Base-by-base conservation (phyloP, 2,888 invertebrate genomes). In the Lasioglossum malachurum region DNA sequence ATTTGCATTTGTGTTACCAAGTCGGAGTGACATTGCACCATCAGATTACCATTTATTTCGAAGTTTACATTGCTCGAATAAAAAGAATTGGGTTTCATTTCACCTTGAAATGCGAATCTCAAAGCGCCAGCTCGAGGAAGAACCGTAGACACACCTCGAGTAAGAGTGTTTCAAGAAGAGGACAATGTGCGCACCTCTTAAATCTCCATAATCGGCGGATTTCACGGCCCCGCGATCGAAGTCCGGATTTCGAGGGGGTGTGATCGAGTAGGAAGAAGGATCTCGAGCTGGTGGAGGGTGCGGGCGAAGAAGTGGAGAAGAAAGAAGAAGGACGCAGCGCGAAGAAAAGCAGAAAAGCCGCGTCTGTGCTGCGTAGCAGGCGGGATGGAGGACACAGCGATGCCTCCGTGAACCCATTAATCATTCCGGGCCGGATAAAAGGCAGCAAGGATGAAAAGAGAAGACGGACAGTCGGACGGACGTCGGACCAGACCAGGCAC, bases 381-480 rank as follows among this genome's bases (percentile, higher is more conserved):
- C n/a, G 81, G 76, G 80, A 57, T 60, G 64, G 75, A 78, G 80
- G 80, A 53, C 53, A 57, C 75, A 71, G 76, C 88, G 89, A 85
- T 87, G 90, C 90, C 91, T 90, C 87, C 86, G 92, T 91, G 94
- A 93, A 94, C 93, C 92, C 94, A 95, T 95, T 95, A 95, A 95
- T 95, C 95, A 95, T 95, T 91, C 90, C 38, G 80, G 88, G 89
- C 88, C 87, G 93, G 93, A 93, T 93, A 94, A 91, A 94, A 95
- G 94, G 93, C 93, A 92, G 90, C 84, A 92, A 85, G 90, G 92
- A 92, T 88, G 89, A 91, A 90, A 92, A 91, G 91, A 89, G 90
- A 92, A 92, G 94, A 94, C 92, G 93, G 93, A 93, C 93, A 92
- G 91, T 91, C 92, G 91, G 90, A 92, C 84, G 90, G 86, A 91